Evolutionary conservation across 2,113 vertebrate species (phyloP).

Genomic region (Tympanuchus pallidicinctus): DNA sequence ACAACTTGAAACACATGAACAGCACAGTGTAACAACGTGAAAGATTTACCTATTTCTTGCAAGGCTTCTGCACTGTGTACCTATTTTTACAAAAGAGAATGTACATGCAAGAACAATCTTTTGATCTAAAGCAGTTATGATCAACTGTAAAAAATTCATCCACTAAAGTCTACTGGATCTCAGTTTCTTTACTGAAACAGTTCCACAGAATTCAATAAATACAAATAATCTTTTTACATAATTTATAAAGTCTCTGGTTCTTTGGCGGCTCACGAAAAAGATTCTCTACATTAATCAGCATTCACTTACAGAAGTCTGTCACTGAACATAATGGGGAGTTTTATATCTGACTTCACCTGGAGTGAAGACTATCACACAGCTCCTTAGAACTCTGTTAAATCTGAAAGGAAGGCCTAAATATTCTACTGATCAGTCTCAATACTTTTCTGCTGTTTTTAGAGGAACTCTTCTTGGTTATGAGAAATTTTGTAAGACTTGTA

Average conservation of each 20-base stretch:
- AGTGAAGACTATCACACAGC: background rate
- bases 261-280: background rate
- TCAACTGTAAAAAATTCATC: background rate
- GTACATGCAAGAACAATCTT: background rate
- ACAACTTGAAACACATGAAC: slow-evolving; percentile 38
- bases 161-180: slow-evolving; percentile 25
- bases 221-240: background rate
- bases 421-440: background rate
- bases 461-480: background rate
- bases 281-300: background rate
- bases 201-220: background rate
- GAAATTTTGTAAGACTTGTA: background rate
- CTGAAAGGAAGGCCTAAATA: background rate
- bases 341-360: background rate
- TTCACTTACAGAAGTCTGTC: background rate
- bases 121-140: slow-evolving; percentile 30
- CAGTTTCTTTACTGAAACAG: background rate
- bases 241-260: background rate
- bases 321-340: background rate
- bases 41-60: slow-evolving; percentile 1
- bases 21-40: background rate
- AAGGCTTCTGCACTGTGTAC: background rate
- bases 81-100: background rate
- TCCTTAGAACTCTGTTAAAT: background rate
- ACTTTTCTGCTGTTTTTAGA: background rate